Evolutionary conservation across 2,113 vertebrate species (phyloP).

Genomic region (Scytalopus superciliaris): DNA sequence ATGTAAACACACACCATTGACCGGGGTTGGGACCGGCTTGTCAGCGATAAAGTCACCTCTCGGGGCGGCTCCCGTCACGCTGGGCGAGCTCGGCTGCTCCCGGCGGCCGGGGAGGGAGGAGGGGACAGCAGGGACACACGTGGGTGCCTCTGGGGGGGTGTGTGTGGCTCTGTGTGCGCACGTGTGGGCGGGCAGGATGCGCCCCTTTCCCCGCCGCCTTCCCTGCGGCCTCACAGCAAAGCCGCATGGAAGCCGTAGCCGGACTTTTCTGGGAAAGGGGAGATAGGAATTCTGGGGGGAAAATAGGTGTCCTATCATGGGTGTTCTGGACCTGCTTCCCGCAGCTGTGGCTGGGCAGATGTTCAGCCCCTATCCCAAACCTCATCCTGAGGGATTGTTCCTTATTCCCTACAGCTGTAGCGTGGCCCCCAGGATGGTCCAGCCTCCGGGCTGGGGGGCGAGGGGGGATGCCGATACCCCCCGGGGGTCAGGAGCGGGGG

Average conservation of each 20-base stretch:
- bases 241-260: rapidly evolving
- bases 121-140: background rate
- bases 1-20: background rate
- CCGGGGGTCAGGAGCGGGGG: too few relatives aligned
- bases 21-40: background rate
- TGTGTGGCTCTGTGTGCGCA: rapidly evolving
- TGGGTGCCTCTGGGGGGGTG: background rate
- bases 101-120: background rate
- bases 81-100: background rate
- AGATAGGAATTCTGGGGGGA: rapidly evolving
- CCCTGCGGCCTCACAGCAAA: background rate
- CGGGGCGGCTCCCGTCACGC: background rate
- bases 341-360: rapidly evolving
- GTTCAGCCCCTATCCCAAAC: background rate
- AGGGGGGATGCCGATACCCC: rapidly evolving
- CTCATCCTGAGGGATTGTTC: background rate
- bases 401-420: rapidly evolving
- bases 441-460: too few relatives aligned
- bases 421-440: rapidly evolving
- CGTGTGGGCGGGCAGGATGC: background rate
- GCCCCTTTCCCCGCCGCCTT: rapidly evolving
- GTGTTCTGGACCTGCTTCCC: too few relatives aligned
- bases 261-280: background rate
- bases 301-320: rapidly evolving
- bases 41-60: background rate